Conservation (phyloP, 2,888 invertebrate genomes). For the Himalopsyche tibetana region DNA sequence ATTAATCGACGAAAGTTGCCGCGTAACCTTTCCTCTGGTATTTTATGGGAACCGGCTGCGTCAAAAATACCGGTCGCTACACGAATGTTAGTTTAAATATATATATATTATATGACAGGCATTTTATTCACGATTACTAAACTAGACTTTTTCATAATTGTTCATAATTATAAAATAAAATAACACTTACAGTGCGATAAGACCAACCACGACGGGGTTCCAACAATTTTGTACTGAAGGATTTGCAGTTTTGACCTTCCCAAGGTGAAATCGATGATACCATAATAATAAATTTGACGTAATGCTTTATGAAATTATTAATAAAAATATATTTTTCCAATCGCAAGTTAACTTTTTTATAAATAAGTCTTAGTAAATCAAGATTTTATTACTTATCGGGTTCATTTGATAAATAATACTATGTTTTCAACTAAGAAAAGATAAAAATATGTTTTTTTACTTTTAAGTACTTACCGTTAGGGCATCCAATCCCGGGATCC, state of each 20-base stretch:
- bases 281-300: conserved; percentile 67
- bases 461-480: too few relatives aligned
- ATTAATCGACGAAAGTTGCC: not conserved
- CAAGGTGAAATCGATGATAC: conserved; percentile 72
- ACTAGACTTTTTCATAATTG: not conserved
- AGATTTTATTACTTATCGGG: too few relatives aligned
- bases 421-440: too few relatives aligned
- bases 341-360: not conserved
- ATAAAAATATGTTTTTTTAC: too few relatives aligned
- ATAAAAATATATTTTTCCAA: conserved; percentile 43
- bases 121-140: not conserved
- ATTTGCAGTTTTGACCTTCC: conserved; percentile 71
- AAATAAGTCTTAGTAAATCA: too few relatives aligned
- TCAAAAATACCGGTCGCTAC: conserved; percentile 12
- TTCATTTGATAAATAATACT: too few relatives aligned
- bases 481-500: too few relatives aligned
- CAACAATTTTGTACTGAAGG: conserved; percentile 61
- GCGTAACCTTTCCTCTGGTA: not conserved
- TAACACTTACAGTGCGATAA: conserved; percentile 52
- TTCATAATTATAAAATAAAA: not conserved
- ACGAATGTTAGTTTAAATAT: not conserved
- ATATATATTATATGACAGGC: not conserved
- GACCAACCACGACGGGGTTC: conserved; percentile 54
- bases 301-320: too few relatives aligned
- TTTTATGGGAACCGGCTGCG: not conserved